Base-by-base conservation (phyloP, 2,888 invertebrate genomes). In the Thecocarcelia acutangulata region DNA sequence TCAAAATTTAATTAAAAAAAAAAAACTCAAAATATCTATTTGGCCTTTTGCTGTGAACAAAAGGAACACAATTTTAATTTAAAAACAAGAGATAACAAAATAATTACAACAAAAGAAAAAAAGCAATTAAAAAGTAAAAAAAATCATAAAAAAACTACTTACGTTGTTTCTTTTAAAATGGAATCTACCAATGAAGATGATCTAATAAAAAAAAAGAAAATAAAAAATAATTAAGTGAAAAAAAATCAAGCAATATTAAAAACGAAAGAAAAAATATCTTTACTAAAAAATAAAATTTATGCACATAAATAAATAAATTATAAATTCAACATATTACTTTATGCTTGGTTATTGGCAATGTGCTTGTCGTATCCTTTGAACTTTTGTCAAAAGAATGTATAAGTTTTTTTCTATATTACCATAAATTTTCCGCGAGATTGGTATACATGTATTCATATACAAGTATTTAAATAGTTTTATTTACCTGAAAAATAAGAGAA, bases 91-190 rank as follows among this genome's bases (percentile, higher is more conserved):
- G 33, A n/a, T 15, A 19, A 1, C 11, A 48, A 13, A 28, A 24
- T 9, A 50, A 9, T 13, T 17, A 5, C 13, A 24, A 52, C 21
- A 52, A 21, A 8, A 13, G 50, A 74, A 58, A 46, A 52, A 6
- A 15, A 44, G 13, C 12, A 46, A 72, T 33, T 69, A 15, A 15
- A 28, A 68, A 76, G 54, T 42, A 77, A 74, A 83, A 54, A 54
- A n/a, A 42, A 33, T 33, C 24, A 74, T 58, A 21, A 66, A 12
- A 81, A 72, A 72, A 89, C 3, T 78, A 82, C 88, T 88, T 87
- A 88, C 88, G 88, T 85, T 72, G 88, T 88, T 85, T 89, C 88
- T 80, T 75, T 86, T 42, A 89, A 79, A 37, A 89, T 78, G 58
- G 89, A 86, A 85, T 89, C 87, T 85, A 89, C 88, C 84, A 89